Conservation (phyloP, 1,140 invertebrate species). For the Nephila pilipes region DNA sequence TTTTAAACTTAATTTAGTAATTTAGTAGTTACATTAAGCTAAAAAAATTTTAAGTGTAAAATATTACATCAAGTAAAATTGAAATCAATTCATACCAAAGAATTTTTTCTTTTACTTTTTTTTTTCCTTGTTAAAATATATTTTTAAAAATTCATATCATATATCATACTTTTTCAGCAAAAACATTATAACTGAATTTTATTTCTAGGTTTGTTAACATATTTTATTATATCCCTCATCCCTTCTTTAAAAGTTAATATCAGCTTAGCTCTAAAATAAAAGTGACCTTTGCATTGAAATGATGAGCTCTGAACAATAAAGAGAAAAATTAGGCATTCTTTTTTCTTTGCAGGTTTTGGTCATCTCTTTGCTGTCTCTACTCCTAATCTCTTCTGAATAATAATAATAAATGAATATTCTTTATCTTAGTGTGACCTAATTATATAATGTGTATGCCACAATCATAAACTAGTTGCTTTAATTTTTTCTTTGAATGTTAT, state of each 20-base stretch:
- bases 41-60: too few species aligned
- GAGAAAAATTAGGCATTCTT: slow-evolving; percentile 74
- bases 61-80: too few species aligned
- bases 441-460: neutral
- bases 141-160: too few species aligned
- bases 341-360: slow-evolving; percentile 76
- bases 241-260: slow-evolving; percentile 38
- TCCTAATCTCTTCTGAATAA: slow-evolving; percentile 74
- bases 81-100: too few species aligned
- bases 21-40: too few species aligned
- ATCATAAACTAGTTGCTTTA: neutral
- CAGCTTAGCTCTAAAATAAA: slow-evolving; percentile 25
- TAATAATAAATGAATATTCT: slow-evolving; percentile 61
- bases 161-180: too few species aligned
- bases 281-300: slow-evolving; percentile 1
- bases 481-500: neutral
- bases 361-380: slow-evolving; percentile 68
- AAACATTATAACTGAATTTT: neutral
- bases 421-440: slow-evolving; percentile 68
- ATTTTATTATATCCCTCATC: neutral
- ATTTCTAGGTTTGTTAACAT: neutral
- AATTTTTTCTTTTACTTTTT: too few species aligned
- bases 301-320: slow-evolving; percentile 56
- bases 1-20: too few species aligned
- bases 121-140: too few species aligned